Evolutionary conservation across 1,140 invertebrate species (phyloP), one percentile per base, ranked within the genome.

Genomic region (Solenopsis invicta): DNA sequence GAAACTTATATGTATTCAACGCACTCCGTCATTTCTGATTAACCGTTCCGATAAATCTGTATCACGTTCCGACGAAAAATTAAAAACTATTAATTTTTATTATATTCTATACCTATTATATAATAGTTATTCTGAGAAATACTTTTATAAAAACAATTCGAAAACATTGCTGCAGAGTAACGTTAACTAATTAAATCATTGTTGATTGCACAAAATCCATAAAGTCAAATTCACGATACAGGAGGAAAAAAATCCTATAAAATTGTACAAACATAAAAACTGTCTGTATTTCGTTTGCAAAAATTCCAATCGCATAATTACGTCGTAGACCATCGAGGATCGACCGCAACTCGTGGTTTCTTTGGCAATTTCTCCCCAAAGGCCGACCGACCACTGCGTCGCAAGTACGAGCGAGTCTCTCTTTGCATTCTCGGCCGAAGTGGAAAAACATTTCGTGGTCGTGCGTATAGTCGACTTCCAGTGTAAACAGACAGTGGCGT

Each of bases 401-500:
- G 67, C 56, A 34, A 45, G 24, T 64, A 37, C 48, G 45, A 76
- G 72, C 80, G 62, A 85, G 78, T 74, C 62, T 77, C 56, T 85
- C 64, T 90, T 80, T 82, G 71, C 76, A 82, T 90, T 88, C 59
- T 69, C 72, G 71, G 34, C n/a, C 34, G 61, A 75, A 71, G 62
- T 71, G 86, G 91, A 93, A 93, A 92, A 92, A 88, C 71, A 88
- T 89, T 84, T 88, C 86, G 89, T 89, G 91, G 88, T 86, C 90
- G 78, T 89, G 90, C 91, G 88, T 89, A 88, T 87, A 92, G 87
- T 90, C 86, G 87, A 94, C 93, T 93, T 93, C 90, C 92, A 94
- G 92, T 94, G 94, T 95, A 95, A 95, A 95, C 93, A 95, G 92
- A 94, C 91, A 89, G 88, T 95, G 92, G 87, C 92, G 94, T 93